Evolutionary conservation across 2,888 invertebrate genomes (phyloP).

Genomic region (Erebia aethiops): DNA sequence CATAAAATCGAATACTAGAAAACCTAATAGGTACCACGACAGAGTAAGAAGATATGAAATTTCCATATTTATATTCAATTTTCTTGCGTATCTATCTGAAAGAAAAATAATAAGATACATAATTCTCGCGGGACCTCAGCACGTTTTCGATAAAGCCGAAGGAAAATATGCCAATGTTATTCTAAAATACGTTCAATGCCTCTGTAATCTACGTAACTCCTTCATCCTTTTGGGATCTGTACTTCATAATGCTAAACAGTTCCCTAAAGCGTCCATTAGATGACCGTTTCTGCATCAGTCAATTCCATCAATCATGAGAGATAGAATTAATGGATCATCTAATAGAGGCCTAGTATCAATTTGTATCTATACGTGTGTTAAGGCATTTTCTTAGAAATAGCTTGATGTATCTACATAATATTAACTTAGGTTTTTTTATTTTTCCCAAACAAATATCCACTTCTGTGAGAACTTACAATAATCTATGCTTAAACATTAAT

Average conservation of each 20-base stretch:
- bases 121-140: conserved; percentile 1
- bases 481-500: too few species aligned
- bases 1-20: too few species aligned
- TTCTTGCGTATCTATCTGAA: conserved; percentile 15
- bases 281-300: too few species aligned
- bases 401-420: too few species aligned
- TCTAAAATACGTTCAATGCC: conserved; percentile 2
- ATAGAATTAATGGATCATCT: too few species aligned
- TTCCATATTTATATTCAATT: conserved; percentile 24
- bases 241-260: neutral
- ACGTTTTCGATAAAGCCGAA: conserved; percentile 14
- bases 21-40: neutral
- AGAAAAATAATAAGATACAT: conserved; percentile 16
- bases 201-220: conserved; percentile 10
- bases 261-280: neutral
- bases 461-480: too few species aligned
- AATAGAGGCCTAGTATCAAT: too few species aligned
- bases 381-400: too few species aligned
- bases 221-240: neutral
- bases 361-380: too few species aligned
- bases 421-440: too few species aligned
- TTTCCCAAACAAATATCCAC: too few species aligned
- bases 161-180: conserved; percentile 17
- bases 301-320: too few species aligned
- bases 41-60: neutral